Evolutionary conservation across 2,113 vertebrate genomes (phyloP), one percentile per base, ranked within the genome.

Genomic region (Nothoprocta pentlandii): DNA sequence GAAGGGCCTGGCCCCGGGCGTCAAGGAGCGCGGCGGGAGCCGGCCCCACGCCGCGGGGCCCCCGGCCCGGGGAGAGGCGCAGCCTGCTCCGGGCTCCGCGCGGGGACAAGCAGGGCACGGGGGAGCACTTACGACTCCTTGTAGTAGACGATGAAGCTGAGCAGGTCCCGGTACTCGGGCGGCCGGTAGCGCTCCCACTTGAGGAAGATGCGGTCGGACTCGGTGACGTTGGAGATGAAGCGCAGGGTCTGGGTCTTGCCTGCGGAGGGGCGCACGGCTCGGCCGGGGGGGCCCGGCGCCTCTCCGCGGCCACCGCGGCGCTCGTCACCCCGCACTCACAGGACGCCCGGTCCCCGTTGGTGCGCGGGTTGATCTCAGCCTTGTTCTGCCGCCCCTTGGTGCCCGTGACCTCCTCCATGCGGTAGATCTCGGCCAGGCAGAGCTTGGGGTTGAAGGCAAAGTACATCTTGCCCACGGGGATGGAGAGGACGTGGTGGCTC

Each of bases 71-170:
- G 67, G 54, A 58, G 54, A 23, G n/a, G 4, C 2, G 25, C 49
- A 53, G n/a, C 47, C 23, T 20, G n/a, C 54, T 58, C 23, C 9
- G 17, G 16, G 23, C 3, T 12, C 81, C 46, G 3, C 41, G 4
- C 0, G 21, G 54, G 61, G 44, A 46, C 49, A 11, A 46, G 20
- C 2, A 2, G n/a, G 28, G 13, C 6, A 9, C 4, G 0, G 21
- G 34, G 9, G 25, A 30, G 47, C 8, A 98, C 98, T 98, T 95
- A 98, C 98, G 98, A 98, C 90, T 98, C 98, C 93, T 98, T 98
- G 96, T 98, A 98, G 95, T 98, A 98, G 71, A 98, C 97, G 3
- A 98, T 98, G 96, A 98, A 98, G 89, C 98, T 98, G 87, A 98
- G 97, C 34, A 98, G 96, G 74, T 98, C 98, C 0, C 97, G 96